Percentiles rank a stretch among this genome's conserved stretches.
phyloP scores from a whole-genome alignment of 2,888 invertebrate genomes.

The Cantharis flavilabris region DNA sequence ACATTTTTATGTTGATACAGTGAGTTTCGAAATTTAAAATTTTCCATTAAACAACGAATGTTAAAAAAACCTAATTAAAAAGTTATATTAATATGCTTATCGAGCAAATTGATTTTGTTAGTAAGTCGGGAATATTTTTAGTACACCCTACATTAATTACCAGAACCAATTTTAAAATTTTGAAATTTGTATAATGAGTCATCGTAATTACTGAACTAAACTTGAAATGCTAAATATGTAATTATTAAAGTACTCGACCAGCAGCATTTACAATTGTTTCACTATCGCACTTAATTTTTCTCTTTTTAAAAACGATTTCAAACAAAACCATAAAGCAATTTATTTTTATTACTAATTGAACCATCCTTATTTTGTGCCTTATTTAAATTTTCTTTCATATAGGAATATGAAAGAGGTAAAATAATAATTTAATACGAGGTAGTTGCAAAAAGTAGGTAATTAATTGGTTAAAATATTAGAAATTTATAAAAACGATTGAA shows the following conservation, averaged over 20 bases:
- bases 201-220: neutral
- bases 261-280: neutral
- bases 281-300: neutral
- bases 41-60: neutral
- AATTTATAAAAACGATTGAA: neutral
- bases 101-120: neutral
- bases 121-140: neutral
- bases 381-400: neutral
- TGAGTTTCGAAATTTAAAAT: neutral
- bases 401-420: neutral
- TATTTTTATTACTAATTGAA: slow-evolving; percentile 11
- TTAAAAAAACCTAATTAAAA: neutral
- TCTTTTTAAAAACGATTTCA: neutral
- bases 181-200: neutral
- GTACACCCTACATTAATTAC: neutral
- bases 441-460: neutral
- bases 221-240: neutral
- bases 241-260: neutral
- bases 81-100: too few species aligned
- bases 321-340: neutral
- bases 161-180: neutral
- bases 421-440: neutral
- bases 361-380: slow-evolving; percentile 31
- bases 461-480: neutral
- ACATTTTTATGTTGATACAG: neutral